Evolutionary conservation across 2,888 invertebrate species (phyloP), one percentile per base, ranked within the genome.

Genomic region (Troides helena): DNA sequence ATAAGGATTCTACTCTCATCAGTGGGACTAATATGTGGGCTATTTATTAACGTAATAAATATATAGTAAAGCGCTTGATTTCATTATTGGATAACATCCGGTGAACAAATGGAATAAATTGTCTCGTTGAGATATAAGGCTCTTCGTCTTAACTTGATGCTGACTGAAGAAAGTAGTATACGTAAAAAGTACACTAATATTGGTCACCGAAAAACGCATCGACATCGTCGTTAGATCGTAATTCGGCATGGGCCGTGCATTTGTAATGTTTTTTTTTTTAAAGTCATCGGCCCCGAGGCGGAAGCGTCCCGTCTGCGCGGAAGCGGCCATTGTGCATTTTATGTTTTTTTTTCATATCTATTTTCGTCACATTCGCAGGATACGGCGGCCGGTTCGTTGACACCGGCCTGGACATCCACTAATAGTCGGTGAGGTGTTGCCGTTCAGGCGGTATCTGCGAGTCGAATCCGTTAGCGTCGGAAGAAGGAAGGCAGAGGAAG

Each of bases 331-430:
- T 87, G 85, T 88, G 89, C 85, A 87, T 89, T 81, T 80, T 77
- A 76, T 78, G 87, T 85, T 81, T 80, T 72, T 74, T 81, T 25
- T 71, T 77, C 75, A 74, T 80, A 81, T 85, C 87, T 88, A 87
- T 90, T 88, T 87, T 80, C 74, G 82, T 82, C 81, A 80, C 82
- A 83, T 89, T 87, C 83, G 87, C 89, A 90, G 91, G 92, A 91
- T 86, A 87, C 76, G 77, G 73, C 80, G 61, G 80, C 75, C 30
- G 77, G 73, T 77, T 77, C 76, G 68, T 74, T 74, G 78, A 77
- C 77, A 72, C 63, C 58, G 10, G 58, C 10, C 23, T 64, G 61
- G 21, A 8, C n/a, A 43, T 39, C 43, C 39, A 21, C 21, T 61
- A 61, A 61, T 62, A 14, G 43, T 46, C 56, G 39, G 5, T 17